A percentile compares a stretch with the other conserved stretches of the same genome.
Evolutionary conservation across 1,140 invertebrate species (phyloP).

Genomic region (Coptotermes formosanus): DNA sequence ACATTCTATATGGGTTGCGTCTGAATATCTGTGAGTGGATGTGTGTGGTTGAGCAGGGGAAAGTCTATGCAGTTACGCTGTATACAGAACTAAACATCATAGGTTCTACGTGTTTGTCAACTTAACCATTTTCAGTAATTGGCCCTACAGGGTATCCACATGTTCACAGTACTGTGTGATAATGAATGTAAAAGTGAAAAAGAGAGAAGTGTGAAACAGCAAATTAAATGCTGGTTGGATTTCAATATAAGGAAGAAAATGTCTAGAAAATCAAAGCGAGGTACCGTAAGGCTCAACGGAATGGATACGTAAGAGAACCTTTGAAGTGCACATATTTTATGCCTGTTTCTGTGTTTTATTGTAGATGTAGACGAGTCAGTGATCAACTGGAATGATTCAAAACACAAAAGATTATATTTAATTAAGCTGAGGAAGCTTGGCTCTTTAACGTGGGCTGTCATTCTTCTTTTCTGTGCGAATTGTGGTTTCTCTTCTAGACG

Average conservation of each 20-base stretch:
- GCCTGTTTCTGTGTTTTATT: not conserved
- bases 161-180: not conserved
- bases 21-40: not conserved
- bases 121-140: not conserved
- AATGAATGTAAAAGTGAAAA: not conserved
- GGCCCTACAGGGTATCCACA: not conserved
- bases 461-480: not conserved
- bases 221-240: no score
- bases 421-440: not conserved
- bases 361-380: not conserved
- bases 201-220: no score
- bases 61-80: not conserved
- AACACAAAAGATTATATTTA: not conserved
- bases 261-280: not conserved
- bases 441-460: not conserved
- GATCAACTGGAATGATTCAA: not conserved
- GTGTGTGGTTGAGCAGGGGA: not conserved
- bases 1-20: not conserved
- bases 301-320: not conserved
- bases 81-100: not conserved
- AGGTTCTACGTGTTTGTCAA: not conserved
- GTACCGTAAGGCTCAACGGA: no score
- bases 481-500: not conserved
- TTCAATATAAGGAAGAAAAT: not conserved
- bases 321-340: not conserved